Percentiles rank a stretch among this genome's conserved stretches.
phyloP scores from a whole-genome alignment of 2,113 vertebrate species.

The Physeter macrocephalus region DNA sequence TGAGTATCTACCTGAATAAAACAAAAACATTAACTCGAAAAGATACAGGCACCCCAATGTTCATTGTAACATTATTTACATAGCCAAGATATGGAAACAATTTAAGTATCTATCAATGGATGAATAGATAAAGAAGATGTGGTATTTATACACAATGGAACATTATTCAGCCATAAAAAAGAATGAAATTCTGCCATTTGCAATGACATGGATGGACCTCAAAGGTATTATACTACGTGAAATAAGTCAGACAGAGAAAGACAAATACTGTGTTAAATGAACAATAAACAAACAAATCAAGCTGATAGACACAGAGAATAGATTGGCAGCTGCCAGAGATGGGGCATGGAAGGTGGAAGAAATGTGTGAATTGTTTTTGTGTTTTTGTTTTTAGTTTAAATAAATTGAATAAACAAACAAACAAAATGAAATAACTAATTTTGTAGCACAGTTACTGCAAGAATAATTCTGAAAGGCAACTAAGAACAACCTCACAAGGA shows the following conservation, averaged over 20 bases:
- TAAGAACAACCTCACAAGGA: not conserved
- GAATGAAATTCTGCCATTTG: not conserved
- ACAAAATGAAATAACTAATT: not conserved
- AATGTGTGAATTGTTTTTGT: not conserved
- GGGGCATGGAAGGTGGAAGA: not conserved
- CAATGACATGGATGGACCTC: not conserved
- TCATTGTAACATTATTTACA: not conserved
- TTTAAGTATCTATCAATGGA: not conserved
- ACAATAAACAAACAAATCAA: not conserved
- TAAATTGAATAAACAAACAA: not conserved
- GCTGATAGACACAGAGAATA: not conserved
- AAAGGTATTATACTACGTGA: not conserved
- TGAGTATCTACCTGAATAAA: not conserved
- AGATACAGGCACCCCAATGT: not conserved
- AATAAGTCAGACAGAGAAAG: not conserved
- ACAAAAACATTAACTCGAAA: not conserved
- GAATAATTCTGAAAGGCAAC: not conserved
- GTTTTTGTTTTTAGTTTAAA: not conserved
- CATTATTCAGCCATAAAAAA: not conserved
- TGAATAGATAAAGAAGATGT: not conserved
- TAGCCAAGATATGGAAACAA: not conserved
- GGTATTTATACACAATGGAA: not conserved
- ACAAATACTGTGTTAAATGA: not conserved
- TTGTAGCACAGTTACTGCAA: not conserved
- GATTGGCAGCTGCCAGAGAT: not conserved